phyloP scores from a whole-genome alignment of 2,797 vertebrate species.

The Melanotaenia boesemani region DNA sequence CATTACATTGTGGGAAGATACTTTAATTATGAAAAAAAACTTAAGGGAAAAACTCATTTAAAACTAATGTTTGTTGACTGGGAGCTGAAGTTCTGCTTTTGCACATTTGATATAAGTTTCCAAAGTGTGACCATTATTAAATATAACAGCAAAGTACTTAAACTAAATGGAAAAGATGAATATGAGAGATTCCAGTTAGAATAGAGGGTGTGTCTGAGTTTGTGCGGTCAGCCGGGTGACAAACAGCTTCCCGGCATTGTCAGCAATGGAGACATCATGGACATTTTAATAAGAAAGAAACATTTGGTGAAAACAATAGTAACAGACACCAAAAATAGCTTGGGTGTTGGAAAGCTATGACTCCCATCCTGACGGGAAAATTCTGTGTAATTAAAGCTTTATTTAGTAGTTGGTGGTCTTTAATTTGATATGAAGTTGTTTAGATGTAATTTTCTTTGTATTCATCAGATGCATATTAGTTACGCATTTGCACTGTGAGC shows the following conservation, averaged over 20 bases:
- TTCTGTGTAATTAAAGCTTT: constrained; percentile 61
- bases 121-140: background rate
- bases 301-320: constrained; percentile 83
- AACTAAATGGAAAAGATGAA: constrained; percentile 40
- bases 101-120: background rate
- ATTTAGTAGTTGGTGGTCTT: constrained; percentile 70
- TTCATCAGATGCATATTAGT: constrained; percentile 66
- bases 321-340: constrained; percentile 78
- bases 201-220: constrained; percentile 59
- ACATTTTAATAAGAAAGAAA: constrained; percentile 77
- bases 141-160: constrained; percentile 6
- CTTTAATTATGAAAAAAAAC: too few relatives aligned
- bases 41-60: background rate
- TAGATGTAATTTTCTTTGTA: constrained; percentile 63
- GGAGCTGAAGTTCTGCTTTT: background rate
- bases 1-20: background rate
- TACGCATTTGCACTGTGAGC: constrained; percentile 57
- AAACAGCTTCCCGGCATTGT: constrained; percentile 86
- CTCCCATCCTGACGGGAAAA: constrained; percentile 78
- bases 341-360: constrained; percentile 78
- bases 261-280: constrained; percentile 71
- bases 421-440: constrained; percentile 67
- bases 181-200: constrained; percentile 41
- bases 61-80: background rate
- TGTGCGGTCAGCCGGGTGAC: constrained; percentile 71